Conservation (phyloP, 2,888 invertebrate genomes). For the Scaptomyza reducta region DNA sequence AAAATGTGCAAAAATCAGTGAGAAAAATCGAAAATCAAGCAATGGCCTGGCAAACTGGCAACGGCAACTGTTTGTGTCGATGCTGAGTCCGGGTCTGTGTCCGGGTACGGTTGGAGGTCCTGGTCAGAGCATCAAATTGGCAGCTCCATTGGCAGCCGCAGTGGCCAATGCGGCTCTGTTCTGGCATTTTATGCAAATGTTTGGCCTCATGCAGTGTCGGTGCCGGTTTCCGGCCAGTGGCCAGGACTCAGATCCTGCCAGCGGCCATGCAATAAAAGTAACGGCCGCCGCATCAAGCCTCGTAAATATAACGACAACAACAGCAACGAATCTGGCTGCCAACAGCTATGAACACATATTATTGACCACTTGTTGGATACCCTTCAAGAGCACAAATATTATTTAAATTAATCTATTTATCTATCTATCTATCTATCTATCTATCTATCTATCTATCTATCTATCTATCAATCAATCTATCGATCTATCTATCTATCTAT, state of each 20-base stretch:
- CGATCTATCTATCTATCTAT: too few species aligned
- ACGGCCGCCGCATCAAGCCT: slow-evolving; percentile 45
- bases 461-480: too few species aligned
- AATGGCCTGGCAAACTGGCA: neutral
- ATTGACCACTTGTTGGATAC: slow-evolving; percentile 10
- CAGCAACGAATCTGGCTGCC: slow-evolving; percentile 6
- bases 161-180: slow-evolving; percentile 34
- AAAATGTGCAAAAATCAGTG: slow-evolving; percentile 77
- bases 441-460: too few species aligned
- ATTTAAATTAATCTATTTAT: too few species aligned
- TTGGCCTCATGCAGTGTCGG: slow-evolving; percentile 75
- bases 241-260: slow-evolving; percentile 31
- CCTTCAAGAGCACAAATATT: neutral
- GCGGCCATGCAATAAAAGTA: slow-evolving; percentile 65
- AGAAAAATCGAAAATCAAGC: slow-evolving; percentile 75
- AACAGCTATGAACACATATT: slow-evolving; percentile 3
- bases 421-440: too few species aligned
- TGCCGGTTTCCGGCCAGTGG: slow-evolving; percentile 72
- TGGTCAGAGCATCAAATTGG: slow-evolving; percentile 11
- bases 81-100: neutral
- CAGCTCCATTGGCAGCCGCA: slow-evolving; percentile 31
- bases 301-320: slow-evolving; percentile 50
- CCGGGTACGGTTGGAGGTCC: too few species aligned
- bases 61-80: neutral
- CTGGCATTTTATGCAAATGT: slow-evolving; percentile 77